These are phyloP conservation scores for Anoplophora glabripennis DNA, from an alignment of 1,140 invertebrate species.

Conservation along the genomic window DNA sequence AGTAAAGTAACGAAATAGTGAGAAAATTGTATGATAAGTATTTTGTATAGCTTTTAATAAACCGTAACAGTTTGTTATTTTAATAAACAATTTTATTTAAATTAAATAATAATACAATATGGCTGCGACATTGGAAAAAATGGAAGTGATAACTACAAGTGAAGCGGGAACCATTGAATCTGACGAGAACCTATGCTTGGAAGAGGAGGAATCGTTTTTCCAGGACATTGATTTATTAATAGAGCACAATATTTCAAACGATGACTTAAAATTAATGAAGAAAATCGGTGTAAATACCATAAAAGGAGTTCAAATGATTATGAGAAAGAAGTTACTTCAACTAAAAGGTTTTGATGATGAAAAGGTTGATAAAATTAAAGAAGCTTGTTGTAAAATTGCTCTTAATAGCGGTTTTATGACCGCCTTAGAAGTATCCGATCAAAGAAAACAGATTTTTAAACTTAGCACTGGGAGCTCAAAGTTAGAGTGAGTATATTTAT, in stretches of 20 bases:
- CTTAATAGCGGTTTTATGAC: conserved; percentile 64
- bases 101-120: not conserved
- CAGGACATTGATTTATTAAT: conserved; percentile 57
- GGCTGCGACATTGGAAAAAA: conserved; percentile 5
- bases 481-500: conserved; percentile 60
- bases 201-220: conserved; percentile 55
- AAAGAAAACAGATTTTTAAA: conserved; percentile 69
- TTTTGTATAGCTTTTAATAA: not conserved
- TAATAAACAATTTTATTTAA: not conserved
- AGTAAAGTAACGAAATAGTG: no score
- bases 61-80: not conserved
- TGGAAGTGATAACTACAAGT: conserved; percentile 13
- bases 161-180: conserved; percentile 25
- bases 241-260: conserved; percentile 54
- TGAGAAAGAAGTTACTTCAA: conserved; percentile 67
- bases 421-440: conserved; percentile 69
- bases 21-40: no score
- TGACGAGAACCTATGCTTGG: conserved; percentile 16
- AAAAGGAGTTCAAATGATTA: conserved; percentile 79
- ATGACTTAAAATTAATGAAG: conserved; percentile 78
- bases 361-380: conserved; percentile 83
- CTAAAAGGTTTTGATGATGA: conserved; percentile 79
- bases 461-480: conserved; percentile 71
- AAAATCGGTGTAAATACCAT: conserved; percentile 75
- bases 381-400: conserved; percentile 63